A percentile compares a stretch with the other conserved stretches of the same genome.
Evolutionary conservation across 1,140 invertebrate genomes (phyloP).

Genomic region (Zaprionus ghesquierei): DNA sequence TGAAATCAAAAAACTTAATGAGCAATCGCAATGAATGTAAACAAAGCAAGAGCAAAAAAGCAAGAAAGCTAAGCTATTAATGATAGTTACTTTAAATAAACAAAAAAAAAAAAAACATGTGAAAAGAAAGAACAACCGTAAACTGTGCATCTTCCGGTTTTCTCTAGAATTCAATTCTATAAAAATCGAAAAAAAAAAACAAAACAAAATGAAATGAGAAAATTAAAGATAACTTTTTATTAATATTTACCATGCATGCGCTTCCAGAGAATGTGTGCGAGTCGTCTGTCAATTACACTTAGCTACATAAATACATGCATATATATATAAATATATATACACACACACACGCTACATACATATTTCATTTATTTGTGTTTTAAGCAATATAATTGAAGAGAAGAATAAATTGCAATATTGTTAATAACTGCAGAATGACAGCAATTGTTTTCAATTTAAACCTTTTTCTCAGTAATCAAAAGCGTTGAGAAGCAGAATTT

Average conservation of each 20-base stretch:
- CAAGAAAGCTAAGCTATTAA: not conserved
- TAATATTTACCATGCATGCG: not conserved
- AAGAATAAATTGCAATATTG: constrained; percentile 29
- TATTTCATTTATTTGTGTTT: constrained; percentile 30
- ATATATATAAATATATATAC: constrained; percentile 16
- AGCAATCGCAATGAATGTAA: not conserved
- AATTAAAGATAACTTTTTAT: not conserved
- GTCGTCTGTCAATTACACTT: constrained; percentile 21
- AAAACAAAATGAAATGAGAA: not conserved
- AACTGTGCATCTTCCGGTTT: constrained; percentile 16
- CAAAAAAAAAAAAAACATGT: not conserved
- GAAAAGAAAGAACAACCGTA: not conserved
- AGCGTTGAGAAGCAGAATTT: too few relatives aligned
- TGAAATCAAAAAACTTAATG: constrained; percentile 1
- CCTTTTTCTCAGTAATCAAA: not conserved
- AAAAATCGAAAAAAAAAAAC: not conserved
- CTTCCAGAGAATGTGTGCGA: not conserved
- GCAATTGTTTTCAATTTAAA: constrained; percentile 1
- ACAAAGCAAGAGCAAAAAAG: not conserved
- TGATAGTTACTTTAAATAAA: constrained; percentile 17
- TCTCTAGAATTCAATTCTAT: constrained; percentile 27
- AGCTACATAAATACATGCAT: constrained; percentile 16
- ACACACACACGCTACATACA: constrained; percentile 2
- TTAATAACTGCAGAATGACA: not conserved
- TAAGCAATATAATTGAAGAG: constrained; percentile 41